These are phyloP conservation scores for Mandrillus leucophaeus DNA, from an alignment of 2,113 vertebrate species.

Conservation along the genomic window DNA sequence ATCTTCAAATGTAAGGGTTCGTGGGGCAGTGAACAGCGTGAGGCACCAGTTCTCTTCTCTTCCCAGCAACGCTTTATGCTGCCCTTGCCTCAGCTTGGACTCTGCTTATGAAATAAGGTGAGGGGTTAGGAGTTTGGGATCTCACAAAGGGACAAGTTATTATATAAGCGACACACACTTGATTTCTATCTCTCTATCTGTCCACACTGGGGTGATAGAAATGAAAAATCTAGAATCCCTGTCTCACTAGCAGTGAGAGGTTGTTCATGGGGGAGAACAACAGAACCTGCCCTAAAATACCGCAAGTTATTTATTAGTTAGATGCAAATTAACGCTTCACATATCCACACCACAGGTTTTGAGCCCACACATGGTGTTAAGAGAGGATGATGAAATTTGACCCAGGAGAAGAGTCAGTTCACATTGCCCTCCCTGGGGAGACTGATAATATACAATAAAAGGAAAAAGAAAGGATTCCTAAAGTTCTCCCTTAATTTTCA, in stretches of 20 bases:
- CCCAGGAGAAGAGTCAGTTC: background rate
- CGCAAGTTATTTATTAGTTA: background rate
- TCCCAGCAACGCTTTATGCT: background rate
- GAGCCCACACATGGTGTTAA: background rate
- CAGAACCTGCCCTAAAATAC: background rate
- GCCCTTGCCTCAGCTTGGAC: background rate
- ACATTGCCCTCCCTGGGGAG: background rate
- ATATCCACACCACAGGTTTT: rapidly evolving
- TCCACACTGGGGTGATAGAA: background rate
- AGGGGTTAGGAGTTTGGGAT: background rate
- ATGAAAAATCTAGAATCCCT: background rate
- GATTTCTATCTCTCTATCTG: background rate
- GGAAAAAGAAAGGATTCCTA: background rate
- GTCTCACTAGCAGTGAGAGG: background rate
- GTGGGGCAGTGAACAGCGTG: background rate
- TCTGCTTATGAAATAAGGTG: background rate
- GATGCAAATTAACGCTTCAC: background rate
- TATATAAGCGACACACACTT: no score
- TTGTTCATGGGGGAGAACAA: background rate
- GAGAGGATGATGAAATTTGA: background rate
- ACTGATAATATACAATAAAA: background rate
- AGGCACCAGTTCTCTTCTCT: background rate
- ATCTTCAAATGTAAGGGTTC: background rate
- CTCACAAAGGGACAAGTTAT: background rate
- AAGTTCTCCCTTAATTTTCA: background rate